A percentile compares a stretch with the other conserved stretches of the same genome.
Conservation (phyloP, 2,888 invertebrate species). For the Yponomeuta malinellus region DNA sequence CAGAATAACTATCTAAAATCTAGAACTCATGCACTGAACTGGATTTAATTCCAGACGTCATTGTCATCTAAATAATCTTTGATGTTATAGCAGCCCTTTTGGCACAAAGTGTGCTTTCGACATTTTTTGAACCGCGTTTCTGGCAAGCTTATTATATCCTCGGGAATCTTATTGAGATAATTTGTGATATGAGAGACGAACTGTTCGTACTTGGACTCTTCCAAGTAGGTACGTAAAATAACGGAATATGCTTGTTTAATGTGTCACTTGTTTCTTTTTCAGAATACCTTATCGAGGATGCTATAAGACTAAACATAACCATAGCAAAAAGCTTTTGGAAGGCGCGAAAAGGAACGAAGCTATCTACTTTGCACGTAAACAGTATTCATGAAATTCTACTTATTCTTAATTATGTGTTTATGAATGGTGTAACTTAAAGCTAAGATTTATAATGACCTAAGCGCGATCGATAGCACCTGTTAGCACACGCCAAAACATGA, state of each 20-base stretch:
- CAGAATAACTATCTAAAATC: no score
- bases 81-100: no score
- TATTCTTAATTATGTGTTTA: slow-evolving; percentile 44
- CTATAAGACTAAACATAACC: slow-evolving; percentile 40
- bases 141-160: no score
- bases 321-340: slow-evolving; percentile 44
- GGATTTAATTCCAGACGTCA: no score
- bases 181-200: no score
- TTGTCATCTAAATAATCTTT: no score
- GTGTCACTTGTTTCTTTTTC: slow-evolving; percentile 28
- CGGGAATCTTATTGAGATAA: no score
- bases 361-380: slow-evolving; percentile 49
- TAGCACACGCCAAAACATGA: neutral
- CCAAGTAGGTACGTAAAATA: no score
- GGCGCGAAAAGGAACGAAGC: slow-evolving; percentile 62
- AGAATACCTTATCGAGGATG: slow-evolving; percentile 52
- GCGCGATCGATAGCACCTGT: neutral
- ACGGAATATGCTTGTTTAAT: neutral
- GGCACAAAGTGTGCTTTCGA: no score
- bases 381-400: slow-evolving; percentile 67
- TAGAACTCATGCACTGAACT: no score
- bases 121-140: no score
- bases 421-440: slow-evolving; percentile 27
- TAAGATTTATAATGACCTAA: slow-evolving; percentile 2
- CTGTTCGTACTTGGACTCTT: no score